A percentile compares a stretch with the other conserved stretches of the same genome.
Conservation (phyloP, 2,113 vertebrate genomes). For the Ammodytes marinus region DNA sequence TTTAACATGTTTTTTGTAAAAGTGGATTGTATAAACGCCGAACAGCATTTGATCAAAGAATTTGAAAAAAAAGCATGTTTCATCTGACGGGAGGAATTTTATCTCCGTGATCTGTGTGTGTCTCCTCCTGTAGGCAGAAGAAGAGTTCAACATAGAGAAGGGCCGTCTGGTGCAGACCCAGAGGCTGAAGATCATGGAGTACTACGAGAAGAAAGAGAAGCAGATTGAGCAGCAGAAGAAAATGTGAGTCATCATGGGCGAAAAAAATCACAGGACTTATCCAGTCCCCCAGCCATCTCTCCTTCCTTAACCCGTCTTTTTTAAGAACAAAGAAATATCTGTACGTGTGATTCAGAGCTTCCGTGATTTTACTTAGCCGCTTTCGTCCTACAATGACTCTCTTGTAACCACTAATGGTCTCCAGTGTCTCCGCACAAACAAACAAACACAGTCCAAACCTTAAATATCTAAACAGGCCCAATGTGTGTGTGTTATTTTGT, state of each 20-base stretch:
- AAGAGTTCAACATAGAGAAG: constrained; percentile 99
- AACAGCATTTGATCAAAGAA: too few species aligned
- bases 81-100: too few species aligned
- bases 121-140: constrained; percentile 90
- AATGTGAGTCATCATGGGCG: constrained; percentile 86
- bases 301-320: not conserved
- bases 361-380: constrained; percentile 44
- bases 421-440: constrained; percentile 4
- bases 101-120: not conserved
- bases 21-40: too few species aligned
- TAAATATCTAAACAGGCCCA: constrained; percentile 6
- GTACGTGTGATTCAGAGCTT: constrained; percentile 15
- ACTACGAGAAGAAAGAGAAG: constrained; percentile 99
- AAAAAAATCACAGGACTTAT: constrained; percentile 31
- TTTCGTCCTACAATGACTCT: constrained; percentile 11
- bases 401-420: constrained; percentile 21
- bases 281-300: not conserved
- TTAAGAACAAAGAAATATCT: constrained; percentile 42
- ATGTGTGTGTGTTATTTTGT: constrained; percentile 62
- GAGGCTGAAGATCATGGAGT: constrained; percentile 99
- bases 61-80: too few species aligned
- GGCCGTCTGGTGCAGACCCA: constrained; percentile 98
- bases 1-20: too few species aligned
- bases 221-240: constrained; percentile 99
- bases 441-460: constrained; percentile 10